Base-by-base conservation (phyloP, 2,888 invertebrate species). In the Drosophila anceps region DNA sequence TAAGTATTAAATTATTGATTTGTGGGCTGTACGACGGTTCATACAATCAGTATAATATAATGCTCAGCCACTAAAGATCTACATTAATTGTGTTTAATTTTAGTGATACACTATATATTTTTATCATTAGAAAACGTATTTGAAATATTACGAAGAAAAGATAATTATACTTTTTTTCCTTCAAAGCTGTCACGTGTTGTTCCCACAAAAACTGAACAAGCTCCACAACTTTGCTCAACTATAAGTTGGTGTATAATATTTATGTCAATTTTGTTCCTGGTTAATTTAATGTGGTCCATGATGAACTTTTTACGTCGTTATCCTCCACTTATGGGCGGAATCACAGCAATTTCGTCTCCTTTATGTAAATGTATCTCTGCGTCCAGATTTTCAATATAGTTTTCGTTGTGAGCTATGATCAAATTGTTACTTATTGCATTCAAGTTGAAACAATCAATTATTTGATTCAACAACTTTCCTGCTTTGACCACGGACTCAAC, bases 311-410 rank as follows among this genome's bases (percentile, higher is more conserved):
- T 53, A 64, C n/a, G 9, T n/a, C 0, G 1, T 94, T 95, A 96
- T 86, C 98, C 98, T 86, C 98, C 98, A 93, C 98, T 98, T 58
- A 99, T 94, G 0, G 98, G 98, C 60, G 98, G 98, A 90, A 99
- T 98, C 15, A 98, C 94, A 73, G 98, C 98, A 73, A 98, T 94
- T 92, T 96, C 96, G 94, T 98, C 98, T 73, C 95, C 95, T 31
- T 95, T 94, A 43, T 94, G 94, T 8, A 97, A 92, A 27, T 93
- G 91, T 43, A 97, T 92, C 44, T 93, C 92, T 41, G 93, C 92
- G 39, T 94, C 93, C 2, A 94, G 93, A 63, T 94, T 93, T 18
- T 94, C 93, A 73, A 96, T 94, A 82, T 97, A 98, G 79, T 95
- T 95, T 90, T 98, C 96, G 94, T 98, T 98, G 55, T 97, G 93